These are phyloP conservation scores for Drosophila punjabiensis DNA, from an alignment of 1,140 invertebrate genomes.

Conservation along the genomic window DNA sequence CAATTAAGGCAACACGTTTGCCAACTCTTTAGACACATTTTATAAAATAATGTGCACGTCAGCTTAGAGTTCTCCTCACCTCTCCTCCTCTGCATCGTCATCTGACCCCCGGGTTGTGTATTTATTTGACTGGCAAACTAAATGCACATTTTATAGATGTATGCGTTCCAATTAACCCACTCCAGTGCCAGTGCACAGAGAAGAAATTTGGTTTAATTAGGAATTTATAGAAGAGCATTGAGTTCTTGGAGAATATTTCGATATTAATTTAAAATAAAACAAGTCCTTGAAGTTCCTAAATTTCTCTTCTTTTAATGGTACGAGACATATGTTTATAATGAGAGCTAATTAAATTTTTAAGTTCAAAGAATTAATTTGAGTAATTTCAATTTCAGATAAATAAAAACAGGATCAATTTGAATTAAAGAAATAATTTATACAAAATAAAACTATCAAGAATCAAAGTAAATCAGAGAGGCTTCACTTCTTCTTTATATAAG, in stretches of 20 bases:
- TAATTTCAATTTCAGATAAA: too few species aligned
- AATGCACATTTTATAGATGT: constrained; percentile 59
- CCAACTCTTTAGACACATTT: constrained; percentile 60
- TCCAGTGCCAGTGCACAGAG: constrained; percentile 20
- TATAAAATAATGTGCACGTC: constrained; percentile 56
- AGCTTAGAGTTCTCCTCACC: not conserved
- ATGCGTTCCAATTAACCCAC: constrained; percentile 72
- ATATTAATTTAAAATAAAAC: not conserved
- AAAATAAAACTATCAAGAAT: not conserved
- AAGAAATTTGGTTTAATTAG: not conserved
- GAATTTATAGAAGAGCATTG: not conserved
- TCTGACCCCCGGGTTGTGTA: constrained; percentile 24
- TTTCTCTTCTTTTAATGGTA: not conserved
- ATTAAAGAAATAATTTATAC: not conserved
- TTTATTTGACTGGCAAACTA: constrained; percentile 67
- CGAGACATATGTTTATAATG: not conserved
- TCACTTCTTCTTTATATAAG: not conserved
- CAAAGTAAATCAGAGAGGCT: not conserved
- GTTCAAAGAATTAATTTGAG: too few species aligned
- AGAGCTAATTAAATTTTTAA: too few species aligned
- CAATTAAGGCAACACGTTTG: constrained; percentile 59
- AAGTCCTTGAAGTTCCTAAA: not conserved
- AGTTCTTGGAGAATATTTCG: not conserved
- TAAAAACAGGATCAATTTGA: too few species aligned
- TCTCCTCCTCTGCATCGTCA: too few species aligned